Base-by-base conservation (phyloP, 2,888 invertebrate species). In the Lasioglossum oenotherae region DNA sequence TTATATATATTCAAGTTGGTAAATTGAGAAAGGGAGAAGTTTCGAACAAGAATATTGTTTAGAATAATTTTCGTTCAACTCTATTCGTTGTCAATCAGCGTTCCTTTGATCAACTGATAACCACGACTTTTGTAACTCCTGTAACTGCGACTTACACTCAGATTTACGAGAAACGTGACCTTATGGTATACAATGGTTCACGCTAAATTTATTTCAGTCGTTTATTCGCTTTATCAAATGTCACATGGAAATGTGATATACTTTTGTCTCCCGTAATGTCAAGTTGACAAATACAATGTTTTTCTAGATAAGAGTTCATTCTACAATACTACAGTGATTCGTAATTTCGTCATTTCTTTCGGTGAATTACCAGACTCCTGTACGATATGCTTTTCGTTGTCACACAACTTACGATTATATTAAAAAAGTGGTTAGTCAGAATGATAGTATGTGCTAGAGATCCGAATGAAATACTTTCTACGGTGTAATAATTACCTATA, bases 401-500 rank as follows among this genome's bases (percentile, higher is more conserved):
- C 46, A 5, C 46, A 0, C 1, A 19, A 46, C 49, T 49, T 5
- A 5, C 49, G 49, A 19, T 49, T 49, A 23, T 23, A 2, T 23
- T 23, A 2, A 53, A 8, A 53, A 19, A 19, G 19, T 6, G 49
- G 6, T 49, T 19, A 49, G 6, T 6, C 19, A 49, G 19, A 19
- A 49, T 49, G 49, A 49, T 49, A 16, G 31, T 1, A 64, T 1
- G 64, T 67, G 64, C 31, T 5, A 6, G 16, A 8, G 5, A 31
- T 16, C 19, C 6, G 31, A 67, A 67, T 19, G 31, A 53, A 53
- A 53, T 69, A n/a, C 10, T 44, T 27, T 23, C 14, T 27, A 44
- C 41, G 23, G 6, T 44, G 41, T 12, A 64, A 60, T 78, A 85
- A 77, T 92, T 85, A 95, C 95, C 93, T 84, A 93, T 91, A 74